Evolutionary conservation across 2,888 invertebrate genomes (phyloP), one percentile per base, ranked within the genome.

Genomic region (Prosapia bicincta): DNA sequence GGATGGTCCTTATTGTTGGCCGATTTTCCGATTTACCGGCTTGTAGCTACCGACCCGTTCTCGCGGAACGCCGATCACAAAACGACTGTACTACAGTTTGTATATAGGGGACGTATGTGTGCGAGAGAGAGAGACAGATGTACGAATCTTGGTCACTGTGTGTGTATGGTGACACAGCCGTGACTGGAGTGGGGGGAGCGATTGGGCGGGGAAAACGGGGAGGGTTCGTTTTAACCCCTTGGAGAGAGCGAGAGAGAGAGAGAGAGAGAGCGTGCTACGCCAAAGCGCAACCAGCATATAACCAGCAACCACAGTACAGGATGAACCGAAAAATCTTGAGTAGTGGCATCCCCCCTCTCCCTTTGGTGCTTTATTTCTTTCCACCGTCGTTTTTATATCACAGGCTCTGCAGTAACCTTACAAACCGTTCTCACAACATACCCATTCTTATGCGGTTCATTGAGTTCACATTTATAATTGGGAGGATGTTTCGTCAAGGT

Each of bases 281-380:
- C 67, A 73, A 43, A 68, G 68, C 68, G 67, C 73, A 73, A 73
- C 73, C 73, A 68, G 73, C 76, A 76, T 67, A 76, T 76, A 76
- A 76, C 69, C 72, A 76, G 76, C 69, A 68, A 72, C 76, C 72
- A 66, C 76, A 69, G 66, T 69, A 69, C 65, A 76, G 72, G 76
- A 76, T 76, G 76, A 76, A 71, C 76, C 76, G 76, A 76, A 76
- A 76, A 76, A 76, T 76, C 76, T 76, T 76, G 76, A 71, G 68
- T 71, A 54, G 76, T 54, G 43, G 24, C 20, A 25, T 24, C 24
- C 72, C 72, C 20, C 67, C 72, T n/a, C 65, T 26, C 54, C 43
- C 72, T 28, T 10, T n/a, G n/a, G n/a, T n/a, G n/a, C n/a, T n/a
- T n/a, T n/a, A n/a, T n/a, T n/a, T n/a, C n/a, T n/a, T n/a, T n/a